Conservation (phyloP, 1,140 invertebrate species). For the Aphis craccivora region DNA sequence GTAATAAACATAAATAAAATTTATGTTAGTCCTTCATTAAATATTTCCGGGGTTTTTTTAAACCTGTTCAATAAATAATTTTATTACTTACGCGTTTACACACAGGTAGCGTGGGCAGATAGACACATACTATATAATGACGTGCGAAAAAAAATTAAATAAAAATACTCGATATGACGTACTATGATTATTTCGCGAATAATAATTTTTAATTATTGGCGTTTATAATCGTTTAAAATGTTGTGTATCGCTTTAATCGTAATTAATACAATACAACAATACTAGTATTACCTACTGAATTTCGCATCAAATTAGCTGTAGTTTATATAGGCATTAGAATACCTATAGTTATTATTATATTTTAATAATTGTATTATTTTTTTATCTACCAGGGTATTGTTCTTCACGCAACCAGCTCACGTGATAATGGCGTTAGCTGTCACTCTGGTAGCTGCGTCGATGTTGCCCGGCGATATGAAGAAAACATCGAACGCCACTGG, state of each 20-base stretch:
- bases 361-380: neutral
- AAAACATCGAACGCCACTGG: constrained; percentile 13
- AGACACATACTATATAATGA: neutral
- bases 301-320: neutral
- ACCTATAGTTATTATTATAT: neutral
- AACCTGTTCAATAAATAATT: neutral
- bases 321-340: neutral
- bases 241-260: neutral
- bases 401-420: constrained; percentile 79
- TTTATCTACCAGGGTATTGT: constrained; percentile 71
- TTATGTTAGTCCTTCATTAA: neutral
- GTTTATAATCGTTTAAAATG: neutral
- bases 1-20: neutral
- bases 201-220: neutral
- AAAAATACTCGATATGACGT: neutral
- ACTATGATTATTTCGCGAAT: neutral
- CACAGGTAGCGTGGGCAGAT: neutral
- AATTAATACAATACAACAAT: too few relatives aligned
- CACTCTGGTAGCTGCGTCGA: constrained; percentile 67
- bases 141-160: neutral
- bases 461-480: constrained; percentile 42
- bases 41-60: neutral
- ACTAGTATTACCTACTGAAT: neutral
- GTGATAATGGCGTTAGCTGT: constrained; percentile 73
- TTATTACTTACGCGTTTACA: neutral